Evolutionary conservation across 2,797 vertebrate species (phyloP).

Genomic region (Tenualosa ilisha): DNA sequence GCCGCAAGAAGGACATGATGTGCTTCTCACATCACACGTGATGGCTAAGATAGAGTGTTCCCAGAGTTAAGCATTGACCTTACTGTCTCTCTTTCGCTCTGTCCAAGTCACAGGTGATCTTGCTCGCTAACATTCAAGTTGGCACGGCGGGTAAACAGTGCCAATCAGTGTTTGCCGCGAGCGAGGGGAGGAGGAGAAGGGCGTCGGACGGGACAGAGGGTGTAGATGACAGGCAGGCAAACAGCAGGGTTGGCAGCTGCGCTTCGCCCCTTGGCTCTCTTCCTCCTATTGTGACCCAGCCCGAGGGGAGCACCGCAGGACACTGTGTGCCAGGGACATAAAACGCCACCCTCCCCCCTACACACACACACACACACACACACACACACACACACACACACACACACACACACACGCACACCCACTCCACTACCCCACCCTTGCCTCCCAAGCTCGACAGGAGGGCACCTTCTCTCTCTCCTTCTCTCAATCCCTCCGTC

Average conservation of each 20-base stretch:
- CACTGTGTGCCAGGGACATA: constrained; percentile 41
- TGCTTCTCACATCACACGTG: neutral
- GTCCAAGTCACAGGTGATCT: neutral
- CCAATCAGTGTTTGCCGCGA: neutral
- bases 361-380: neutral
- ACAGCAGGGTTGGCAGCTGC: constrained; percentile 42
- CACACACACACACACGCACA: neutral
- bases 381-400: neutral
- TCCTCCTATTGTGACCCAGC: constrained; percentile 43
- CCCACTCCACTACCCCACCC: neutral
- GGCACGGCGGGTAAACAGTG: constrained; percentile 11
- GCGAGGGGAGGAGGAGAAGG: neutral
- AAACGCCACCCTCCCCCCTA: constrained; percentile 43
- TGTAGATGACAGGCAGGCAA: constrained; percentile 16
- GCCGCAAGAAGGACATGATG: neutral
- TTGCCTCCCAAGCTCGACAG: constrained; percentile 18
- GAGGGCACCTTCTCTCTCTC: constrained; percentile 47
- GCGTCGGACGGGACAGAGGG: neutral
- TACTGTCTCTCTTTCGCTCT: neutral
- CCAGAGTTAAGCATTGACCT: neutral
- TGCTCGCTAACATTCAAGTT: neutral
- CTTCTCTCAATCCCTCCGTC: neutral
- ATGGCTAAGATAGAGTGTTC: neutral
- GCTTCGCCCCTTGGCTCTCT: constrained; percentile 33
- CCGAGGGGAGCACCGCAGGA: constrained; percentile 39